These are phyloP conservation scores for Gasterosteus nipponicus DNA, from an alignment of 2,113 vertebrate genomes.

Conservation along the genomic window DNA sequence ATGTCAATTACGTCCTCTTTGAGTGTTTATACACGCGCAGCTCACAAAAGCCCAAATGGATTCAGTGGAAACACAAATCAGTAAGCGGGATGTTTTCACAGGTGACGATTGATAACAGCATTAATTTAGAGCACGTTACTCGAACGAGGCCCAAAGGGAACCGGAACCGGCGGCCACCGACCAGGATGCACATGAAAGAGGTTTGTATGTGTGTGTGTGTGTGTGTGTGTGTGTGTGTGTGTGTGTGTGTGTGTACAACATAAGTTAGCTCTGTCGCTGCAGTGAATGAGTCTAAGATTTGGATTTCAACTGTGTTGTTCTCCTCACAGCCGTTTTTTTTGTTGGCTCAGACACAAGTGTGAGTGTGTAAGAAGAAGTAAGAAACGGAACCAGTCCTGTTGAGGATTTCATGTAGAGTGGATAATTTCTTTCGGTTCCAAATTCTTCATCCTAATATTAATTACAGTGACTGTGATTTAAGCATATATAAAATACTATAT, in stretches of 20 bases:
- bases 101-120: constrained; percentile 90
- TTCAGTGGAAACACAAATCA: neutral
- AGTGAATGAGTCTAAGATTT: neutral
- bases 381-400: no score
- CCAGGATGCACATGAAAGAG: constrained; percentile 93
- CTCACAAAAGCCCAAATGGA: neutral
- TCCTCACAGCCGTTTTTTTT: neutral
- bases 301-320: neutral
- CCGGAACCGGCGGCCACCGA: constrained; percentile 88
- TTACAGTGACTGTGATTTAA: no score
- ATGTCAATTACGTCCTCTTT: neutral
- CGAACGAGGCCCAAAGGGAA: constrained; percentile 87
- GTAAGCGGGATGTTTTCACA: constrained; percentile 58
- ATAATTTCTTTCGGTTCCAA: no score
- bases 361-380: neutral
- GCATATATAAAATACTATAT: no score
- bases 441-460: no score
- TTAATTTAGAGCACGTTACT: constrained; percentile 91
- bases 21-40: neutral
- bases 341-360: neutral
- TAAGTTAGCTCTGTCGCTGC: neutral
- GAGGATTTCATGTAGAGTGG: no score
- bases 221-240: neutral
- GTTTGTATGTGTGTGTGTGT: constrained; percentile 68
- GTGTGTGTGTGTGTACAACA: neutral